Evolutionary conservation across 2,797 vertebrate genomes (phyloP).

Genomic region (Mionectes olivaceus): DNA sequence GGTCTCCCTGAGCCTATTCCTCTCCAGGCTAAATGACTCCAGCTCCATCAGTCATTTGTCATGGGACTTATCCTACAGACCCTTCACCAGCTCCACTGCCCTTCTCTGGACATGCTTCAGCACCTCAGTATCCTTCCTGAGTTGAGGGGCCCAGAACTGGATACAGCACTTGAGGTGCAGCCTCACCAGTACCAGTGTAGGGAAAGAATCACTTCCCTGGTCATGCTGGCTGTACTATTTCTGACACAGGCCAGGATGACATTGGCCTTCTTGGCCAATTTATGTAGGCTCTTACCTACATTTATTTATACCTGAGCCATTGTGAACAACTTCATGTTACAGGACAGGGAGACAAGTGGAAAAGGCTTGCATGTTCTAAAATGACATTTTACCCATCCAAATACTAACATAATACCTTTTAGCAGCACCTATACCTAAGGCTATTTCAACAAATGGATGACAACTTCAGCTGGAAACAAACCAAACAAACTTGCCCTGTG

Average conservation of each 20-base stretch:
- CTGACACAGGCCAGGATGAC: neutral
- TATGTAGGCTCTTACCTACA: neutral
- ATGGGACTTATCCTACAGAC: neutral
- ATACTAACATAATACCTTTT: neutral
- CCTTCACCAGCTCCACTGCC: neutral
- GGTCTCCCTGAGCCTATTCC: neutral
- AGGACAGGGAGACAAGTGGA: neutral
- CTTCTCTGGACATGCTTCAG: neutral
- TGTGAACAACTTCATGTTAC: neutral
- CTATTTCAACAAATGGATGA: neutral
- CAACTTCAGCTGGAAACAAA: neutral
- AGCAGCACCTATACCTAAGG: neutral
- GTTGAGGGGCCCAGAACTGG: neutral
- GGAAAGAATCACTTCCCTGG: neutral
- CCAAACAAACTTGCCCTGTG: neutral
- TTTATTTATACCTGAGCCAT: neutral
- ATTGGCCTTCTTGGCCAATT: accelerated
- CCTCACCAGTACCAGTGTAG: neutral
- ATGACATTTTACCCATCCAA: neutral
- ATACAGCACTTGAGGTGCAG: neutral
- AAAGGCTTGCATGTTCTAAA: neutral
- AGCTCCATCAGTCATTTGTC: neutral
- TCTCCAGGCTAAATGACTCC: neutral
- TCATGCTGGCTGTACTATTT: neutral
- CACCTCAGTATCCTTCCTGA: neutral